phyloP scores from a whole-genome alignment of 2,888 invertebrate species.

The Cacoxenus indagator region DNA sequence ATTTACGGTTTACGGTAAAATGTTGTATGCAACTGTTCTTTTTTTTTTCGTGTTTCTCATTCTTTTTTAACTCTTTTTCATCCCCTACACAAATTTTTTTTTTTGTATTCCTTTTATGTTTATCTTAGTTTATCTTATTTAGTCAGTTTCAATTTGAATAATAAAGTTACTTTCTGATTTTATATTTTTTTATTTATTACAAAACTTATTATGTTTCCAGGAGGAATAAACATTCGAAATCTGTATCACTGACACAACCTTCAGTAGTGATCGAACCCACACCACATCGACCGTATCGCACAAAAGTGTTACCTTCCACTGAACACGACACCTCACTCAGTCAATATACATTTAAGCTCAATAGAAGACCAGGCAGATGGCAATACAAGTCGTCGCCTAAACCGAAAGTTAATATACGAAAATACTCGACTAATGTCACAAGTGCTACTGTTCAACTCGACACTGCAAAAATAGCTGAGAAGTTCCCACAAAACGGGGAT shows the following conservation, averaged over 20 bases:
- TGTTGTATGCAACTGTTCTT: too few species aligned
- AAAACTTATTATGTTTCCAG: too few species aligned
- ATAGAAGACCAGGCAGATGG: slow-evolving; percentile 87
- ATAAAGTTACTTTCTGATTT: background rate
- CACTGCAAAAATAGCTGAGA: slow-evolving; percentile 67
- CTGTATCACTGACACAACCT: slow-evolving; percentile 38
- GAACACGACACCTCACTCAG: slow-evolving; percentile 75
- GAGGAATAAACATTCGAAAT: slow-evolving; percentile 71
- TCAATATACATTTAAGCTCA: slow-evolving; percentile 85
- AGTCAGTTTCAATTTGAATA: too few species aligned
- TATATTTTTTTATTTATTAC: too few species aligned
- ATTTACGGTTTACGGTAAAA: too few species aligned
- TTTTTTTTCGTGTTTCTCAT: background rate
- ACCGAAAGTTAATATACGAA: slow-evolving; percentile 85
- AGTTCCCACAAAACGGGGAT: slow-evolving; percentile 67
- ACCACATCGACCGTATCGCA: slow-evolving; percentile 78
- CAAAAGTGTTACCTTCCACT: slow-evolving; percentile 74
- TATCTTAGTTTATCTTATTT: too few species aligned
- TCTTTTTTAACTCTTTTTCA: background rate
- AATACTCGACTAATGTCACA: slow-evolving; percentile 75
- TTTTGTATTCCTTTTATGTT: too few species aligned
- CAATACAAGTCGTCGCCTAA: slow-evolving; percentile 92
- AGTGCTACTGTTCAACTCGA: slow-evolving; percentile 41
- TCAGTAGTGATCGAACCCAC: slow-evolving; percentile 52
- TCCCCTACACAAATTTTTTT: too few species aligned